A percentile compares a stretch with the other conserved stretches of the same genome.
Evolutionary conservation across 2,113 vertebrate genomes (phyloP).

Genomic region (Sapayoa aenigma): DNA sequence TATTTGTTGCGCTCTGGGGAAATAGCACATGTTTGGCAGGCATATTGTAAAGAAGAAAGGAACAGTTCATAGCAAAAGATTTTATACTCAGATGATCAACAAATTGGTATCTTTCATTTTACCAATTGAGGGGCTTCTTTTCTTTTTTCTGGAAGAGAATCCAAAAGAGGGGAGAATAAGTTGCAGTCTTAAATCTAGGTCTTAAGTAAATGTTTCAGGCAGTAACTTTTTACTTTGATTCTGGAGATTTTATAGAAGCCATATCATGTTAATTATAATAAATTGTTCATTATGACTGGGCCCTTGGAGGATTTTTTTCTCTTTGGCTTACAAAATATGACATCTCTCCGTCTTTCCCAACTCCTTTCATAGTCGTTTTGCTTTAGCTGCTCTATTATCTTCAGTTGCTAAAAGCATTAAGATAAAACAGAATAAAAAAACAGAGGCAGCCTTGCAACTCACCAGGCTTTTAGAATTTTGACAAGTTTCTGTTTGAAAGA

Average conservation of each 20-base stretch:
- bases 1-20: neutral
- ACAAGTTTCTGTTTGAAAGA: neutral
- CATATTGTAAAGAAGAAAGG: neutral
- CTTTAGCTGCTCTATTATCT: neutral
- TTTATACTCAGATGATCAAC: neutral
- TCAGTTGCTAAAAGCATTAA: conserved; percentile 4
- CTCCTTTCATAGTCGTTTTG: neutral
- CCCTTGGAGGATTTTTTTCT: neutral
- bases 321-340: neutral
- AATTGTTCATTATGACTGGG: neutral
- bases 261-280: neutral
- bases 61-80: neutral
- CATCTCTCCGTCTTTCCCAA: neutral
- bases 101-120: neutral
- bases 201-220: neutral
- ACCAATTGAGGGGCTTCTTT: neutral
- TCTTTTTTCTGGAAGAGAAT: neutral
- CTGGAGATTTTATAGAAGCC: neutral
- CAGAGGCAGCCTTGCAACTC: neutral
- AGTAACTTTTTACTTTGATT: neutral
- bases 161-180: neutral
- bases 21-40: neutral
- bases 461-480: neutral
- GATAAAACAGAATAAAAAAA: conserved; percentile 7
- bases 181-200: neutral